Base-by-base conservation (phyloP, 1,140 invertebrate genomes). In the Helicoverpa zea region DNA sequence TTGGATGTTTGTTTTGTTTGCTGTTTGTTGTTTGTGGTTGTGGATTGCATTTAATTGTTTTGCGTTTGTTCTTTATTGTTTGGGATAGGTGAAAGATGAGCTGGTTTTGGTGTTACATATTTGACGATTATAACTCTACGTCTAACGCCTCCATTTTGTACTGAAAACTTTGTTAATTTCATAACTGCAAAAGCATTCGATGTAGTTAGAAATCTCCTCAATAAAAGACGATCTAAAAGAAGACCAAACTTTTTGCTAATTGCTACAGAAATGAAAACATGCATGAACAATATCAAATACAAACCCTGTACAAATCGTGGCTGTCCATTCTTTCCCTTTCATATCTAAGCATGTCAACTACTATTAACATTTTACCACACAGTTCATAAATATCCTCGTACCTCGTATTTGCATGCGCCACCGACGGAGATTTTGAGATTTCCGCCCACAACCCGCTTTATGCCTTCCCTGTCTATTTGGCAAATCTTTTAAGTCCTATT, bases 311-410 rank as follows among this genome's bases (percentile, higher is more conserved):
- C 29, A 66, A 54, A 54, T 43, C 75, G 52, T 43, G 54, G 61
- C 18, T 54, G 35, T 43, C 35, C 51, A 73, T 30, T 63, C 61
- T 66, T 77, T 64, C 75, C 52, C 66, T 5, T 18, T 29, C 59
- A 7, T 77, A 77, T 77, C 75, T 77, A 77, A 64, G 49, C 75
- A 77, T 77, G 75, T 77, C 75, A 77, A 77, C 61, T 35, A 14
- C 61, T 54, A 77, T 77, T 77, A 77, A 77, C 75, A 77, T 77
- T 77, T 77, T 16, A 49, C 47, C 29, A 54, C 64, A 64, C 63
- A 70, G 64, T 58, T 68, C 76, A 79, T 79, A 79, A 79, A 70
- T 70, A 72, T 30, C n/a, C 49, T 54, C 59, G 75, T 35, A 51
- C 18, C n/a, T 23, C 47, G 12, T 70, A 70, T 79, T 79, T 79